Conservation (phyloP, 2,113 vertebrate genomes). For the Eretmochelys imbricata region DNA sequence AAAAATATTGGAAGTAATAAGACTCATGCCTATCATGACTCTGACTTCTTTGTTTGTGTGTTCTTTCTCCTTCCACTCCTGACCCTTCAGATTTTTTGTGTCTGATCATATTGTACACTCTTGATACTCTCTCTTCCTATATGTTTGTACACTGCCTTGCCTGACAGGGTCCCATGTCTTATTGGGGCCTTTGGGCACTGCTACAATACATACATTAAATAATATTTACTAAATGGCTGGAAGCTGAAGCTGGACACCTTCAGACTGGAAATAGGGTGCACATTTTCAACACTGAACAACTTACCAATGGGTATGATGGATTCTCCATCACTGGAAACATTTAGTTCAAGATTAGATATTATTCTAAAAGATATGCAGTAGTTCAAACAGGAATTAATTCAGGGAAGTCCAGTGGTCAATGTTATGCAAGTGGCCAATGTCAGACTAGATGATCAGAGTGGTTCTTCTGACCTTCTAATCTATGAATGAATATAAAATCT, state of each 20-base stretch:
- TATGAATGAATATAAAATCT: background rate
- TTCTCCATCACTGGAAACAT: background rate
- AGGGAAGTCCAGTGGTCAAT: background rate
- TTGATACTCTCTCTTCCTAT: background rate
- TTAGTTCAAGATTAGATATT: background rate
- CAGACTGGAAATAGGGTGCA: background rate
- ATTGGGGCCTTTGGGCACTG: background rate
- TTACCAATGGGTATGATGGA: background rate
- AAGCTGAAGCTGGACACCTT: background rate
- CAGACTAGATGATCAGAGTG: background rate
- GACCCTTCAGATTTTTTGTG: fast-evolving
- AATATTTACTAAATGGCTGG: background rate
- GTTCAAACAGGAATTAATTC: background rate
- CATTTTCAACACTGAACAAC: background rate
- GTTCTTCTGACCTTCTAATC: background rate
- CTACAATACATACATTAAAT: background rate
- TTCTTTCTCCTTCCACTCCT: background rate
- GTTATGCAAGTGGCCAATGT: background rate
- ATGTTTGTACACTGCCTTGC: background rate
- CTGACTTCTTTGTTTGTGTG: background rate
- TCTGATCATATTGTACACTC: background rate
- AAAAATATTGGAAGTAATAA: background rate
- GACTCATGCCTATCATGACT: background rate
- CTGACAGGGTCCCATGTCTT: background rate
- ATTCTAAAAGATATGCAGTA: background rate